Conservation (phyloP, 2,888 invertebrate genomes). For the Meiosimyza decipiens region DNA sequence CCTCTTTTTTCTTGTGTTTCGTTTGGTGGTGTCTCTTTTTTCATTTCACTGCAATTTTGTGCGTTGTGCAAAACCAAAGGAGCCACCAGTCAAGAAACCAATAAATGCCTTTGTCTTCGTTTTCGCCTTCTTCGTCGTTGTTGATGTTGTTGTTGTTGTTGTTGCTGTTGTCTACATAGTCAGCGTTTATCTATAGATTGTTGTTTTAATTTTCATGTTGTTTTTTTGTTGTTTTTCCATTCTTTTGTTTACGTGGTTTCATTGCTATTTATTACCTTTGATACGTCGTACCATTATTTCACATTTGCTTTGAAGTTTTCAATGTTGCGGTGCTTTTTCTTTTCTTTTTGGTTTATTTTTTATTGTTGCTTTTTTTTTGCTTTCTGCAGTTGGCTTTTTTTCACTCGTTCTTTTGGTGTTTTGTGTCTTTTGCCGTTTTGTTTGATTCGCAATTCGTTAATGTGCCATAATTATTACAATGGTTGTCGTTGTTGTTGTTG, state of each 20-base stretch:
- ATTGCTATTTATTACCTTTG: background rate
- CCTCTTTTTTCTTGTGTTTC: too few species aligned
- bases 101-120: too few species aligned
- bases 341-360: background rate
- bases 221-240: background rate
- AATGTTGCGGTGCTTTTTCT: background rate
- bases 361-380: background rate
- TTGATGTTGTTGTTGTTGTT: too few species aligned
- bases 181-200: slow-evolving; percentile 26
- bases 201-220: slow-evolving; percentile 2
- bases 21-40: too few species aligned
- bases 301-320: background rate
- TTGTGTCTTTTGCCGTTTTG: background rate
- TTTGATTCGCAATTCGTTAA: slow-evolving; percentile 1
- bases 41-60: too few species aligned
- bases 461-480: slow-evolving; percentile 1
- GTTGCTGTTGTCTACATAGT: background rate
- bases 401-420: background rate
- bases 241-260: background rate
- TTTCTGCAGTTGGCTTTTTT: background rate
- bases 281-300: background rate
- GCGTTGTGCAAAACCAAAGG: too few species aligned
- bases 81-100: too few species aligned
- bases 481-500: slow-evolving; percentile 20
- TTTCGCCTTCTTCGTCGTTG: too few species aligned